These are phyloP conservation scores for Poeciliopsis turrubarensis DNA, from an alignment of 2,113 vertebrate genomes.

Conservation along the genomic window DNA sequence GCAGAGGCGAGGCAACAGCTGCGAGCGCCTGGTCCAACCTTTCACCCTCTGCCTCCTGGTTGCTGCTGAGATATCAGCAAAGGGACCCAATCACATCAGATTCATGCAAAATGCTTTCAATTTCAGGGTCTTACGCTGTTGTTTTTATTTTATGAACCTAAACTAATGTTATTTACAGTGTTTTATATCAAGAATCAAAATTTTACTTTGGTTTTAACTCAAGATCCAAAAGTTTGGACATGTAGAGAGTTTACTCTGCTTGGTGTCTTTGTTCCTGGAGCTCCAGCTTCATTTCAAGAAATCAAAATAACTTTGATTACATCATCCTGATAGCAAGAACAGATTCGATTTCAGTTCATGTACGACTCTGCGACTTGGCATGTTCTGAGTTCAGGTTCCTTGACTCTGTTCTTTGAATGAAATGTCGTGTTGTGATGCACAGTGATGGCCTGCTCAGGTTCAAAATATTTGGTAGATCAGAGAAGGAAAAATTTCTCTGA, in stretches of 20 bases:
- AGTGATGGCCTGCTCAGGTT: slow-evolving; percentile 7
- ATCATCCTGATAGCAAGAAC: slow-evolving; percentile 9
- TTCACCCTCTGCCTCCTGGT: slow-evolving; percentile 38
- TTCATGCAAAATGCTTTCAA: neutral
- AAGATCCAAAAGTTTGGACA: neutral
- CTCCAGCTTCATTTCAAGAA: slow-evolving; percentile 10
- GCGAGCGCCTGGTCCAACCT: slow-evolving; percentile 52
- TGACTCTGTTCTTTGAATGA: neutral
- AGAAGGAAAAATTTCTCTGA: neutral
- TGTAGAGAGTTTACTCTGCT: neutral
- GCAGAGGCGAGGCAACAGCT: slow-evolving; percentile 74
- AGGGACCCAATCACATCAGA: neutral
- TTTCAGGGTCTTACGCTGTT: neutral
- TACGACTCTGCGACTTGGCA: neutral
- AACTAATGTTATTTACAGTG: neutral
- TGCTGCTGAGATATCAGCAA: slow-evolving; percentile 8
- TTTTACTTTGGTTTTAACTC: no score
- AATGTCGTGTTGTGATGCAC: slow-evolving; percentile 6
- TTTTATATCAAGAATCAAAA: neutral
- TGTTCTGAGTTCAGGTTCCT: neutral
- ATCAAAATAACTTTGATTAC: slow-evolving; percentile 33
- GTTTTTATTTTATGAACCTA: neutral
- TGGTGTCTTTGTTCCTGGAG: neutral
- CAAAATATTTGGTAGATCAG: neutral
- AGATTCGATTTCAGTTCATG: slow-evolving; percentile 11